These are phyloP conservation scores for Eupithecia centaureata DNA, from an alignment of 2,888 invertebrate species.

Conservation along the genomic window DNA sequence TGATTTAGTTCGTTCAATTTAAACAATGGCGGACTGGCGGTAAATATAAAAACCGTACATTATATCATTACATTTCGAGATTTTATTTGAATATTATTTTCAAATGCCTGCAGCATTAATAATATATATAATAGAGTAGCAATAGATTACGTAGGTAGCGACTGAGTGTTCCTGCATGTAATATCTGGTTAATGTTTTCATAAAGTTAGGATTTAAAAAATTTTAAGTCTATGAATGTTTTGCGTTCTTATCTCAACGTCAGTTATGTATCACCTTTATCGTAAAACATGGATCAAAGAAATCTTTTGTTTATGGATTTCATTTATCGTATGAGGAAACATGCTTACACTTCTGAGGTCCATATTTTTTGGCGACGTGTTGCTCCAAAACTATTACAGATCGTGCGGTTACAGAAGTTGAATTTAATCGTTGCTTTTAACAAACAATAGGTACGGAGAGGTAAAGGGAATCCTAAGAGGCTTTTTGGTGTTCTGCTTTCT, in stretches of 20 bases:
- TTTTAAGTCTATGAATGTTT: too few relatives aligned
- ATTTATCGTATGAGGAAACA: conserved; percentile 52
- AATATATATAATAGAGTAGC: too few relatives aligned
- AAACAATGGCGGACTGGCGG: background rate
- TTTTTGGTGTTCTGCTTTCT: conserved; percentile 57
- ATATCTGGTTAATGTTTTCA: too few relatives aligned
- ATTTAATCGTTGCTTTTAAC: conserved; percentile 55
- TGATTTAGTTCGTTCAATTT: background rate
- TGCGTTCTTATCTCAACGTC: background rate
- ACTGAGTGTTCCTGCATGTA: background rate
- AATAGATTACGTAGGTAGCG: background rate
- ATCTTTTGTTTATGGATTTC: conserved; percentile 54
- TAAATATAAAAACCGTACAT: background rate
- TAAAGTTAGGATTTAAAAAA: too few relatives aligned
- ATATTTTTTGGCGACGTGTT: conserved; percentile 54
- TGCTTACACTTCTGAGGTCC: conserved; percentile 47
- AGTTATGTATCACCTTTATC: background rate
- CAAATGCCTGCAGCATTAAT: background rate
- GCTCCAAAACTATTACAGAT: conserved; percentile 53
- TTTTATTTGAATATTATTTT: background rate
- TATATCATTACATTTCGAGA: background rate
- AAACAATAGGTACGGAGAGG: conserved; percentile 60
- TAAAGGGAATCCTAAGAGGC: conserved; percentile 57
- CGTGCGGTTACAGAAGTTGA: conserved; percentile 48
- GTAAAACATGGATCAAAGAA: background rate